Percentiles rank a stretch among this genome's conserved stretches.
Conservation (phyloP, 2,113 vertebrate species). For the Nothobranchius furzeri region DNA sequence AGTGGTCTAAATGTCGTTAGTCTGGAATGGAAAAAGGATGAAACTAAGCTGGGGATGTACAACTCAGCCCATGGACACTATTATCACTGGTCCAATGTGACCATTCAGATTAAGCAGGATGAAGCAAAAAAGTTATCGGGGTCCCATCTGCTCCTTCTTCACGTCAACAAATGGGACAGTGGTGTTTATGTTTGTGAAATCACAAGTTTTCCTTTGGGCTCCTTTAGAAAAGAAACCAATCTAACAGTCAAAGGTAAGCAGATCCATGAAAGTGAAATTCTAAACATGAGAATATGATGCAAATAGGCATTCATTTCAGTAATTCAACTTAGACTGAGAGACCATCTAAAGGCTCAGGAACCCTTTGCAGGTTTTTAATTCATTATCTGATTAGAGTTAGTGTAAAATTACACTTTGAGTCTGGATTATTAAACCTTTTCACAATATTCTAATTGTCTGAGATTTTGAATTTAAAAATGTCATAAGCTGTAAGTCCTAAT, state of each 20-base stretch:
- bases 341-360: too few species aligned
- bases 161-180: slow-evolving; percentile 34
- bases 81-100: not conserved
- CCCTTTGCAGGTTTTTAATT: too few species aligned
- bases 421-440: too few species aligned
- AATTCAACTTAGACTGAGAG: too few species aligned
- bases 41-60: slow-evolving; percentile 49
- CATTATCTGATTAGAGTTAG: too few species aligned
- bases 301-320: too few species aligned
- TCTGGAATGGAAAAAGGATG: slow-evolving; percentile 63
- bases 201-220: slow-evolving; percentile 49
- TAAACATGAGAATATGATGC: too few species aligned
- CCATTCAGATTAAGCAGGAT: not conserved
- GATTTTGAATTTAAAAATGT: too few species aligned
- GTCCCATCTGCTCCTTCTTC: slow-evolving; percentile 42
- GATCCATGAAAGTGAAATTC: not conserved
- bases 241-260: slow-evolving; percentile 69
- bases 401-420: too few species aligned
- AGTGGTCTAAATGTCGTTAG: not conserved
- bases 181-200: slow-evolving; percentile 65
- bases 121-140: fast-evolving
- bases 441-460: too few species aligned
- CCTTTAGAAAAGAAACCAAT: slow-evolving; percentile 5
- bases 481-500: too few species aligned
- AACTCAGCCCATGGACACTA: fast-evolving